Evolutionary conservation across 2,113 vertebrate genomes (phyloP).

Genomic region (Psittacus erithacus): DNA sequence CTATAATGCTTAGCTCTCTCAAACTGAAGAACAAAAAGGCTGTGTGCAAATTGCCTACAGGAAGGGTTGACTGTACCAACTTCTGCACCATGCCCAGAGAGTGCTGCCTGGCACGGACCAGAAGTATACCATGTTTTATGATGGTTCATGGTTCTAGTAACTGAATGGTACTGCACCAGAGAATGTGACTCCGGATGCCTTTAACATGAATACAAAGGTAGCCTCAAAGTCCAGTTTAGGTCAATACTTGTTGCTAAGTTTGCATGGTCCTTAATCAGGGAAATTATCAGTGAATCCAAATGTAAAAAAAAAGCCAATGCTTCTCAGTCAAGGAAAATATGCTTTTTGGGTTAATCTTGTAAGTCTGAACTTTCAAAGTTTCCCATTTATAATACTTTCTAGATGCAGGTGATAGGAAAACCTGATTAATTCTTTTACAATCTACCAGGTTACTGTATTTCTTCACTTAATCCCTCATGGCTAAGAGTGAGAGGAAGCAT

Average conservation of each 20-base stretch:
- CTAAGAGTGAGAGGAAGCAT: not conserved
- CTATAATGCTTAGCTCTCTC: not conserved
- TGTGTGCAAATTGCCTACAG: not conserved
- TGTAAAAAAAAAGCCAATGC: fast-evolving
- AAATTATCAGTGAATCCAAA: not conserved
- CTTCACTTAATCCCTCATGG: not conserved
- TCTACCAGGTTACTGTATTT: not conserved
- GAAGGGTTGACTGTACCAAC: not conserved
- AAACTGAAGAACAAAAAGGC: not conserved
- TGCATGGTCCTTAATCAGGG: not conserved
- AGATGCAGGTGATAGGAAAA: not conserved
- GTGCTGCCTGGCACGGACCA: not conserved
- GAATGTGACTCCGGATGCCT: not conserved
- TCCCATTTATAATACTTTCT: not conserved
- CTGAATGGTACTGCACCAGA: not conserved
- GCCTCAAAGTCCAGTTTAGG: not conserved
- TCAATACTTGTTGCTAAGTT: not conserved
- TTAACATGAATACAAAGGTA: fast-evolving
- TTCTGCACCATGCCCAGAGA: not conserved
- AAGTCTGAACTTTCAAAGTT: not conserved
- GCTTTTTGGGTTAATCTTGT: not conserved
- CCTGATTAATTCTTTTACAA: not conserved
- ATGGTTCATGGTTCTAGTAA: not conserved
- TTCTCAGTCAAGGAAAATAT: not conserved
- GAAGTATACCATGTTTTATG: not conserved